Percentiles rank a stretch among this genome's conserved stretches.
Evolutionary conservation across 2,113 vertebrate genomes (phyloP).

Genomic region (Herpetotheres cachinnans): DNA sequence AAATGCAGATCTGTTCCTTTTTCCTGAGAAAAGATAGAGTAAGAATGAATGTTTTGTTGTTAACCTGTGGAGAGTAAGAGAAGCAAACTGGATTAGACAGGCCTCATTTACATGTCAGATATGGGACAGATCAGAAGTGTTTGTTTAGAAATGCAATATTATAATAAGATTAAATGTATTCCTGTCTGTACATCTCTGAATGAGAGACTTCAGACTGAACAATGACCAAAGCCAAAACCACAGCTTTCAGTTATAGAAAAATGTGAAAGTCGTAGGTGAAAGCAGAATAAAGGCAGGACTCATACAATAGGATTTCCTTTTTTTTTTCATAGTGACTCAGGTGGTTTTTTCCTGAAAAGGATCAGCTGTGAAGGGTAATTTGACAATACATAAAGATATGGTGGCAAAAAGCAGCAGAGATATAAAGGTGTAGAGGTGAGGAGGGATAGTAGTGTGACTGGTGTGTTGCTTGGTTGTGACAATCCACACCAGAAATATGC

Average conservation of each 20-base stretch:
- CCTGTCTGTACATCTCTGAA: not conserved
- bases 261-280: accelerated
- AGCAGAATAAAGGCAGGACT: not conserved
- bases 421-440: not conserved
- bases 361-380: not conserved
- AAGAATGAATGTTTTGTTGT: not conserved
- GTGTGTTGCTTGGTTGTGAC: not conserved
- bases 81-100: not conserved
- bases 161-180: not conserved
- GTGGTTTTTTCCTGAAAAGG: not conserved
- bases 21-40: not conserved
- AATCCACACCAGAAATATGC: not conserved
- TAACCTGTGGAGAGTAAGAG: not conserved
- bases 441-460: not conserved
- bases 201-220: not conserved
- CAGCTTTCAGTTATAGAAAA: not conserved
- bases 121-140: not conserved
- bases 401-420: not conserved
- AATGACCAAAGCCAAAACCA: not conserved
- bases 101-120: not conserved
- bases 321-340: not conserved
- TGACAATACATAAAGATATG: not conserved
- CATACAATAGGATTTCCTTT: not conserved
- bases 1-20: not conserved
- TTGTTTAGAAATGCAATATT: not conserved